These are phyloP conservation scores for Pomatorhinus ruficollis DNA, from an alignment of 2,113 vertebrate species.

Conservation along the genomic window DNA sequence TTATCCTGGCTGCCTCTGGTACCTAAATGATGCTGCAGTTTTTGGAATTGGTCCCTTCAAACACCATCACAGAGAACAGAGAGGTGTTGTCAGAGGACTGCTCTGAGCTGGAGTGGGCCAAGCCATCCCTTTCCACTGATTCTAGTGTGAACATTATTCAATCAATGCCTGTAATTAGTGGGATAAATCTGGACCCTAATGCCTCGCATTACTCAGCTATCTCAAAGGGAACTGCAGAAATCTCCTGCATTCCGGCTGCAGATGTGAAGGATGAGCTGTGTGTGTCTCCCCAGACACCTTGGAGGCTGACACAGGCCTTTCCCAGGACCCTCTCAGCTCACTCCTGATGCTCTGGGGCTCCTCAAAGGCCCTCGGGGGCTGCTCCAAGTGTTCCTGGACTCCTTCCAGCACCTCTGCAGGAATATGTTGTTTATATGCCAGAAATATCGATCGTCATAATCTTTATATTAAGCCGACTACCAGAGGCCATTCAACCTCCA, in stretches of 20 bases:
- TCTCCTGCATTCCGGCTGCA: not conserved
- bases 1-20: not conserved
- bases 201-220: conserved; percentile 12
- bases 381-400: not conserved
- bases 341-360: not conserved
- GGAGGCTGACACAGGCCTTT: not conserved
- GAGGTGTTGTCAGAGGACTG: not conserved
- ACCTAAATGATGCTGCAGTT: not conserved
- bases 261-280: fast-evolving
- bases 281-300: not conserved
- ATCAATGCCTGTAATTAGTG: not conserved
- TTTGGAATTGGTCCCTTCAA: not conserved
- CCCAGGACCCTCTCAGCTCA: not conserved
- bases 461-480: not conserved
- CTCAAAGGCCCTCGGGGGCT: not conserved
- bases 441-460: not conserved
- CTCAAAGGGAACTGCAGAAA: not conserved
- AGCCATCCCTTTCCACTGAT: not conserved
- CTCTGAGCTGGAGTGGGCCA: not conserved
- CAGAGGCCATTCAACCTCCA: not conserved
- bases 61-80: not conserved
- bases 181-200: not conserved
- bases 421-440: not conserved
- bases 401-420: not conserved
- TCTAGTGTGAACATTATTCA: not conserved